Percentiles rank a stretch among this genome's conserved stretches.
Evolutionary conservation across 35 echinoderm and acorn worm species (phyloP).

Genomic region (Heliocidaris erythrogramma): DNA sequence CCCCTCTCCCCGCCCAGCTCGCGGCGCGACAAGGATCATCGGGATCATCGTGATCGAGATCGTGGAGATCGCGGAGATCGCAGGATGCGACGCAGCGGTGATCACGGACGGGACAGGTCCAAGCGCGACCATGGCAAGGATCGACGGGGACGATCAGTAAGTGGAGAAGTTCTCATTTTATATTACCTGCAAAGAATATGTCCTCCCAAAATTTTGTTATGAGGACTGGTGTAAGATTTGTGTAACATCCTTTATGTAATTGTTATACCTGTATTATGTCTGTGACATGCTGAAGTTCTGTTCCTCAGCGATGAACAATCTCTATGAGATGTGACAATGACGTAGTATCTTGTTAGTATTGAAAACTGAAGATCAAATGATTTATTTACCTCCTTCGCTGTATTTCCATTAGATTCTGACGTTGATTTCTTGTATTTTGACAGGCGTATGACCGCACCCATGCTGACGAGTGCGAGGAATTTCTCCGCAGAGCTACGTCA

Average conservation of each 20-base stretch:
- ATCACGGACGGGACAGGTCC: not conserved
- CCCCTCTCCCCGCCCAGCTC: constrained; percentile 23
- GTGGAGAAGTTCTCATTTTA: not conserved
- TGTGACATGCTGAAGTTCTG: no score
- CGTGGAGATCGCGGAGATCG: not conserved
- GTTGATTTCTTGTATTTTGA: not conserved
- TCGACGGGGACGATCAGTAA: not conserved
- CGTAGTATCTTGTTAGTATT: no score
- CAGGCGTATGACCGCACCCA: not conserved
- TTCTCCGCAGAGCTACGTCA: not conserved
- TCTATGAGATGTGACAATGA: no score
- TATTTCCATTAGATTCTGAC: not conserved
- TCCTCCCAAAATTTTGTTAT: no score
- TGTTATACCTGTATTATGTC: no score
- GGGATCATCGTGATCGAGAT: constrained; percentile 4
- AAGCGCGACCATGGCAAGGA: not conserved
- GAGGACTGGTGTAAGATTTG: no score
- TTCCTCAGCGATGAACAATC: no score
- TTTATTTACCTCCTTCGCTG: no score
- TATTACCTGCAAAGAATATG: no score
- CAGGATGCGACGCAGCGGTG: not conserved
- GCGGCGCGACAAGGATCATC: constrained; percentile 17
- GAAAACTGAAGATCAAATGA: no score
- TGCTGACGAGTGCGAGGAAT: constrained; percentile 19
- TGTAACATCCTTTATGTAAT: no score